Conservation (phyloP, 2,797 vertebrate genomes). For the Neostethus bicornis region DNA sequence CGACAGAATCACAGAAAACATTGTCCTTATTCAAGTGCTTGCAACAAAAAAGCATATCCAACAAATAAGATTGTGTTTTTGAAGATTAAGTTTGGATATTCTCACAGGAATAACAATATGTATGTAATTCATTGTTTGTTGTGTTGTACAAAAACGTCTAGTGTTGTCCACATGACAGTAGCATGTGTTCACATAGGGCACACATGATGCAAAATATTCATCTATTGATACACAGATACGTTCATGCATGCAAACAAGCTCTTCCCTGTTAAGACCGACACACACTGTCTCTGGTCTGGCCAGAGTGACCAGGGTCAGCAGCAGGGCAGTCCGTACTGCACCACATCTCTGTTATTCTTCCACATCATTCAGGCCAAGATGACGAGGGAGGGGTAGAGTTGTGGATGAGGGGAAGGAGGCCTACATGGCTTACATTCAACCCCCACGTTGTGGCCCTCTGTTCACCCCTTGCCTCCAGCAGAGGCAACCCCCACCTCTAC, state of each 20-base stretch:
- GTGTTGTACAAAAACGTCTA: too few relatives aligned
- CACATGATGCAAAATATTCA: slow-evolving; percentile 16
- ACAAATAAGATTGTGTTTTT: too few relatives aligned
- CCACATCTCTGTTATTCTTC: slow-evolving; percentile 78
- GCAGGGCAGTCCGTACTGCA: slow-evolving; percentile 70
- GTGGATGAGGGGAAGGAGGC: slow-evolving; percentile 53
- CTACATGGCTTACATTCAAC: slow-evolving; percentile 66
- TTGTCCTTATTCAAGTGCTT: too few relatives aligned
- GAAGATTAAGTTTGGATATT: too few relatives aligned
- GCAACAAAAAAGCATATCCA: too few relatives aligned
- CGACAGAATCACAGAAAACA: too few relatives aligned
- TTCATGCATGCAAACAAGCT: not conserved
- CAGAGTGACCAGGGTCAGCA: slow-evolving; percentile 70
- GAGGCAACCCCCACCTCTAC: slow-evolving; percentile 45
- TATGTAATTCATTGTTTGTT: too few relatives aligned
- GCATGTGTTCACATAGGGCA: slow-evolving; percentile 9
- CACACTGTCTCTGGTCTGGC: slow-evolving; percentile 53
- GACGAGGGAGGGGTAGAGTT: slow-evolving; percentile 66
- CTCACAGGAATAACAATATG: too few relatives aligned
- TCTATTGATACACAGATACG: slow-evolving; percentile 10
- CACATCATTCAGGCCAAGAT: slow-evolving; percentile 76
- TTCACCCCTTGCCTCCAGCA: slow-evolving; percentile 62
- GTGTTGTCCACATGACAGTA: too few relatives aligned
- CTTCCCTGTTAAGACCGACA: slow-evolving; percentile 8
- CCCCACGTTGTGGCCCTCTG: slow-evolving; percentile 67